These are phyloP conservation scores for Conus ventricosus DNA, from an alignment of 1,140 invertebrate species.

Conservation along the genomic window DNA sequence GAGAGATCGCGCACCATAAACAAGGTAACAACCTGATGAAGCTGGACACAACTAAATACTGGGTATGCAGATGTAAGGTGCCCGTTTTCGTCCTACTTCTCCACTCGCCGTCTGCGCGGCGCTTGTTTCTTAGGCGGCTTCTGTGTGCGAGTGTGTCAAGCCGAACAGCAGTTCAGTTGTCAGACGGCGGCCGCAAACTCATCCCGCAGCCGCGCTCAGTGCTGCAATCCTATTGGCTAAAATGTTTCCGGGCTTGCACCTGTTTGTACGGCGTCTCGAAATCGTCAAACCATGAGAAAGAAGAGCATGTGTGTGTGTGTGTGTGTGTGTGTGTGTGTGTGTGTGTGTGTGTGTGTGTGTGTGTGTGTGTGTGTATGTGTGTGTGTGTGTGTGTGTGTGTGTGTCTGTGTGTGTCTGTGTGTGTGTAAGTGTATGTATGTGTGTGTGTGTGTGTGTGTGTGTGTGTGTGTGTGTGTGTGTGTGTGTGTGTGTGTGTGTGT, in stretches of 20 bases:
- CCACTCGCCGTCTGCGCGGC: background rate
- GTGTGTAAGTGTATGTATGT: too few relatives aligned
- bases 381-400: too few relatives aligned
- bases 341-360: background rate
- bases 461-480: too few relatives aligned
- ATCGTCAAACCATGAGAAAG: background rate
- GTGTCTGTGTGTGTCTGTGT: too few relatives aligned
- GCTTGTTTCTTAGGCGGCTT: background rate
- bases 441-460: too few relatives aligned
- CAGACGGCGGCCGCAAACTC: background rate
- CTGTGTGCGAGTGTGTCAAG: background rate
- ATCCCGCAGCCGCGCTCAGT: background rate
- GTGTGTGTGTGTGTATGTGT: too few relatives aligned
- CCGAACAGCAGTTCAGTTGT: background rate
- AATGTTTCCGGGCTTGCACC: conserved; percentile 9
- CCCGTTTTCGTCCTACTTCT: background rate
- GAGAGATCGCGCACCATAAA: background rate
- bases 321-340: conserved; percentile 10
- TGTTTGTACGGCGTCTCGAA: background rate
- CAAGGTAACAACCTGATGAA: too few relatives aligned
- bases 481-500: background rate
- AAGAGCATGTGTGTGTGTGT: background rate
- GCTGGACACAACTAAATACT: too few relatives aligned
- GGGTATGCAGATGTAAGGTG: too few relatives aligned
- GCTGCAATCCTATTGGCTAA: background rate